Percentiles rank a stretch among this genome's conserved stretches.
These are phyloP conservation scores for Leptopilina drosophilae DNA, from an alignment of 2,888 invertebrate genomes.

Conservation along the genomic window DNA sequence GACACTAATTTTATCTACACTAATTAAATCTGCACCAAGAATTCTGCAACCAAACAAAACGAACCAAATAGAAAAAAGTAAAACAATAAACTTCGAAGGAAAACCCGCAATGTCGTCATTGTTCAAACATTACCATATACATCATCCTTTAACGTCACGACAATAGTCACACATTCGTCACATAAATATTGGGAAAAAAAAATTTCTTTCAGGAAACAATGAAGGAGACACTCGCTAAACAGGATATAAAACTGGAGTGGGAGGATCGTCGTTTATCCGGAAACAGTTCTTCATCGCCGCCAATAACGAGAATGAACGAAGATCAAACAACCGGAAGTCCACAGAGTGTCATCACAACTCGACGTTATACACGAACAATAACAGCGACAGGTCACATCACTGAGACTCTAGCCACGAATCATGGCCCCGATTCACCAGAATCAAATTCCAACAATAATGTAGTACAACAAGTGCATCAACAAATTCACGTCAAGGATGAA, in stretches of 20 bases:
- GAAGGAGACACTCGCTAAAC: conserved; percentile 71
- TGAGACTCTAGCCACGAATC: conserved; percentile 68
- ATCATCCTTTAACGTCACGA: no score
- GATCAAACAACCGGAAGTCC: conserved; percentile 66
- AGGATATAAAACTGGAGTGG: conserved; percentile 73
- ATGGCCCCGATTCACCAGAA: conserved; percentile 66
- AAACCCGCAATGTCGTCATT: no score
- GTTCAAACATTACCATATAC: no score
- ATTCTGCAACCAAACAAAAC: no score
- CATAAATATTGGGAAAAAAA: conserved; percentile 17
- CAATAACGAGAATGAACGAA: conserved; percentile 60
- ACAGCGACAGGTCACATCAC: conserved; percentile 82
- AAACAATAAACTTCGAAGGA: no score
- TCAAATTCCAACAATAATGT: conserved; percentile 50
- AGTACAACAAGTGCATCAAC: conserved; percentile 72
- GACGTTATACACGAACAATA: conserved; percentile 80
- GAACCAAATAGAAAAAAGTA: background rate
- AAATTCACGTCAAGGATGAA: conserved; percentile 57
- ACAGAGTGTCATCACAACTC: conserved; percentile 79
- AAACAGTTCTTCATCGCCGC: conserved; percentile 63
- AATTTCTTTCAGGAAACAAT: conserved; percentile 68
- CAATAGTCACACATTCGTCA: no score
- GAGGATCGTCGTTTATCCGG: conserved; percentile 64
- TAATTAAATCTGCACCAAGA: no score
- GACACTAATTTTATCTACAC: no score